Evolutionary conservation across 2,113 vertebrate genomes (phyloP).

Genomic region (Echinops telfairi): DNA sequence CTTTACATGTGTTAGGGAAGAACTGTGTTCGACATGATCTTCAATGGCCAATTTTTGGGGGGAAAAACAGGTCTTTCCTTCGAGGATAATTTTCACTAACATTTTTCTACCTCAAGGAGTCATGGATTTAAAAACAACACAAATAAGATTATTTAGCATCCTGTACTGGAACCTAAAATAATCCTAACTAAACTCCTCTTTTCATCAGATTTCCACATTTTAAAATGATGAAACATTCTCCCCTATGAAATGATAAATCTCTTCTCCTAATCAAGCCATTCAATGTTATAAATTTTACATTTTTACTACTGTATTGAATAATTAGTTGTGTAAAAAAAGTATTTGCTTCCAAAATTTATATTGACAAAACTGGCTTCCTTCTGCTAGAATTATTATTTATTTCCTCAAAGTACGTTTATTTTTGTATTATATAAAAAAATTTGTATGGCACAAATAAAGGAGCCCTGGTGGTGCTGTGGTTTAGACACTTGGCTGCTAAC

Average conservation of each 20-base stretch:
- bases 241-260: not conserved
- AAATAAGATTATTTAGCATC: not conserved
- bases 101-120: not conserved
- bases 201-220: not conserved
- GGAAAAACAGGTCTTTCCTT: not conserved
- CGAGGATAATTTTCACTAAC: not conserved
- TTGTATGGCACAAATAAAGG: no score
- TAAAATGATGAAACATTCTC: not conserved
- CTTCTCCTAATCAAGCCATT: not conserved
- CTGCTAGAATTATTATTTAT: not conserved
- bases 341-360: not conserved
- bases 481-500: no score
- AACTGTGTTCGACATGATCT: not conserved
- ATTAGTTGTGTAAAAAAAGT: not conserved
- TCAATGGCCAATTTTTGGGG: not conserved
- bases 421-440: not conserved
- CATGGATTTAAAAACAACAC: not conserved
- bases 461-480: no score
- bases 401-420: not conserved
- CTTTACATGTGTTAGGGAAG: not conserved
- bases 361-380: not conserved
- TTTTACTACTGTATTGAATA: not conserved
- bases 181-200: not conserved
- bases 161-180: not conserved
- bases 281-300: not conserved